phyloP scores from a whole-genome alignment of 2,797 vertebrate species.

The Pangasius larnaudii region DNA sequence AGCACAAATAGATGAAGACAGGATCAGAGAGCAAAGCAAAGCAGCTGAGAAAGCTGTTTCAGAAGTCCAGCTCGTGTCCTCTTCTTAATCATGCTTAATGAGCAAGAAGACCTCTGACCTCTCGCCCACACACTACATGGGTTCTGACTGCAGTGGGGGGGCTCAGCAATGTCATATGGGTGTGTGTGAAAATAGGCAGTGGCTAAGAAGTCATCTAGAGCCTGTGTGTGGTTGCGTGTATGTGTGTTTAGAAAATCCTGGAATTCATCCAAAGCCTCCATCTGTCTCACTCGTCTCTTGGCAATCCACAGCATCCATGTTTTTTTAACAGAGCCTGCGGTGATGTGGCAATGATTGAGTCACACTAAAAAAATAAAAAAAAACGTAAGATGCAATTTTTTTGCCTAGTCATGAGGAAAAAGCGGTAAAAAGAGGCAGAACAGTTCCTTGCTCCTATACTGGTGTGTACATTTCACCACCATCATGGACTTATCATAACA shows the following conservation, averaged over 20 bases:
- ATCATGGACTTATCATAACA: constrained; percentile 65
- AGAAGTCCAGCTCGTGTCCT: constrained; percentile 3
- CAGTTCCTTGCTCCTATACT: constrained; percentile 16
- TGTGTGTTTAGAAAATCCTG: constrained; percentile 53
- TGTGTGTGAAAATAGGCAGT: constrained; percentile 39
- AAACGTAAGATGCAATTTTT: constrained; percentile 38
- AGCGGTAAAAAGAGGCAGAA: background rate
- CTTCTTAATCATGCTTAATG: constrained; percentile 48
- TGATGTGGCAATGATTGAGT: constrained; percentile 63
- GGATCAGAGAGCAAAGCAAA: background rate
- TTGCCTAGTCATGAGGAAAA: constrained; percentile 4
- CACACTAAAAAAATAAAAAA: background rate
- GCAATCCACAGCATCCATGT: constrained; percentile 53
- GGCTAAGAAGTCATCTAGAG: background rate
- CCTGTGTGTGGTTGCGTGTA: background rate
- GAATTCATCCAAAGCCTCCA: constrained; percentile 55
- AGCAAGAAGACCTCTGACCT: constrained; percentile 9
- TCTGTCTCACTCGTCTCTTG: constrained; percentile 54
- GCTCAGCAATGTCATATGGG: constrained; percentile 16
- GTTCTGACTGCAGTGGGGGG: constrained; percentile 16
- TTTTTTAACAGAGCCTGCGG: constrained; percentile 41
- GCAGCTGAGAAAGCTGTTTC: constrained; percentile 17
- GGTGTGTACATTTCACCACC: constrained; percentile 39
- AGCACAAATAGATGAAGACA: constrained; percentile 17
- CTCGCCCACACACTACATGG: constrained; percentile 5